phyloP scores from a whole-genome alignment of 2,113 vertebrate genomes.

The Parus major region DNA sequence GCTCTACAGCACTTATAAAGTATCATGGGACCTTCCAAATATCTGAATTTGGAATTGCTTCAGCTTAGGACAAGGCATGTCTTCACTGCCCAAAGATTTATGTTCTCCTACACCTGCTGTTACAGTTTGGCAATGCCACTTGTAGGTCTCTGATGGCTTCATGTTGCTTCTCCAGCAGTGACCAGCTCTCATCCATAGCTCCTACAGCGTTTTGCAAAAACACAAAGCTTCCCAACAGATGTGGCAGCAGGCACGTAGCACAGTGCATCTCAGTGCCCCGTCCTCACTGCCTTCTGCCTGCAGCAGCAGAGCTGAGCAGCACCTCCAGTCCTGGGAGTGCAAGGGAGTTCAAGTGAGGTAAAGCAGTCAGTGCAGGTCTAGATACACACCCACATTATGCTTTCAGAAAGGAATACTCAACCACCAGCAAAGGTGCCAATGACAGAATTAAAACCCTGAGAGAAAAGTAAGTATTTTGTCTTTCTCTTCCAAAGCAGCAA shows the following conservation, averaged over 20 bases:
- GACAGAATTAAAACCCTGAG: not conserved
- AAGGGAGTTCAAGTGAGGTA: not conserved
- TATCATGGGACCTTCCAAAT: not conserved
- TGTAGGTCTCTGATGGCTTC: not conserved
- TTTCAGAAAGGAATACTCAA: not conserved
- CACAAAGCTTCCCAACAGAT: not conserved
- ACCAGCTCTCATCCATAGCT: not conserved
- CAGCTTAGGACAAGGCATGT: not conserved
- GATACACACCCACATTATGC: not conserved
- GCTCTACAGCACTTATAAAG: not conserved
- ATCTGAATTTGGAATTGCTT: not conserved
- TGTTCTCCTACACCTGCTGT: not conserved
- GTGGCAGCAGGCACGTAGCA: not conserved
- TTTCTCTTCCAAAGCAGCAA: not conserved
- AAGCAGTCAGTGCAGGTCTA: rapidly evolving
- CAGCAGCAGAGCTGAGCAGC: not conserved
- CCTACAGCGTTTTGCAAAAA: not conserved
- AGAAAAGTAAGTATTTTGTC: not conserved
- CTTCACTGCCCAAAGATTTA: not conserved
- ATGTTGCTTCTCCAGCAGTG: not conserved
- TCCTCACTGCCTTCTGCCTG: not conserved
- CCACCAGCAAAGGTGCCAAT: not conserved
- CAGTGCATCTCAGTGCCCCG: rapidly evolving
- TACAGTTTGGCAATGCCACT: not conserved
- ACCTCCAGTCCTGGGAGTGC: not conserved